phyloP scores from a whole-genome alignment of 2,888 invertebrate species.

The Caenorhabditis japonica region DNA sequence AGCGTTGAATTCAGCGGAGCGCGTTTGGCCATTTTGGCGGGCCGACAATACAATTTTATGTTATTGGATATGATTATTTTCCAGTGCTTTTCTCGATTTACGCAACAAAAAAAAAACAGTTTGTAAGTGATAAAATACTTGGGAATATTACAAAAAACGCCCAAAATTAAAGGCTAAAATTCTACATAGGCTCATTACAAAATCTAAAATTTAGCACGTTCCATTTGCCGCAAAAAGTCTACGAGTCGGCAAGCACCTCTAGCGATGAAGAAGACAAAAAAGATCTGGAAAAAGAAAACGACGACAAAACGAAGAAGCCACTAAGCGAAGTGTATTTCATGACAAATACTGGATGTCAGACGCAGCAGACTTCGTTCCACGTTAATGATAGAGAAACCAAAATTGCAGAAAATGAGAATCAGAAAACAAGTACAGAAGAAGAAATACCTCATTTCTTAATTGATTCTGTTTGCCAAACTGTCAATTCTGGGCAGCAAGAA shows the following conservation, averaged over 20 bases:
- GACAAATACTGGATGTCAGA: constrained; percentile 41
- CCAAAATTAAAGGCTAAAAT: too few relatives aligned
- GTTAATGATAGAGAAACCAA: constrained; percentile 1
- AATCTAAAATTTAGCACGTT: constrained; percentile 37
- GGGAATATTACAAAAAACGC: too few relatives aligned
- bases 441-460: constrained; percentile 23
- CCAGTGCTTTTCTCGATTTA: too few relatives aligned
- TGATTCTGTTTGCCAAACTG: constrained; percentile 27
- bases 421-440: neutral
- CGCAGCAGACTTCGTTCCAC: constrained; percentile 40
- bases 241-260: constrained; percentile 36
- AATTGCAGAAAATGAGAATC: constrained; percentile 5
- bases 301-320: constrained; percentile 7
- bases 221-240: constrained; percentile 24
- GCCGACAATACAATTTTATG: too few relatives aligned
- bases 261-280: constrained; percentile 22
- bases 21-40: too few relatives aligned
- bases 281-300: constrained; percentile 2
- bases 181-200: too few relatives aligned
- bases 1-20: too few relatives aligned
- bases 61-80: too few relatives aligned
- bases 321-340: constrained; percentile 34
- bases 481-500: neutral
- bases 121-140: too few relatives aligned
- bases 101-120: too few relatives aligned